Percentiles rank a stretch among this genome's conserved stretches.
These are phyloP conservation scores for Nothoprocta perdicaria DNA, from an alignment of 2,113 vertebrate genomes.

Conservation along the genomic window DNA sequence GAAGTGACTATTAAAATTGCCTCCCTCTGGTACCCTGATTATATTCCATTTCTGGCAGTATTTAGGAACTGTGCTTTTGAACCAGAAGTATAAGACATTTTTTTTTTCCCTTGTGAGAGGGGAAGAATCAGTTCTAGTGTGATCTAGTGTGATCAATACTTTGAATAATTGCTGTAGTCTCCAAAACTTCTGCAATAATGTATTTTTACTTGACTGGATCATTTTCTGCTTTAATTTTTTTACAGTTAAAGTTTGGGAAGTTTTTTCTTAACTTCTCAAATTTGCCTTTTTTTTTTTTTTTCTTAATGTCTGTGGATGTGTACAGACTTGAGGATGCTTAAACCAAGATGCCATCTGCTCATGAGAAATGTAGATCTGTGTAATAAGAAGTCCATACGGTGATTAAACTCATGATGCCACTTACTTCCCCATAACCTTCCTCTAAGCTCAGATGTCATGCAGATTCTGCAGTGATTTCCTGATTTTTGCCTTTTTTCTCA, in stretches of 20 bases:
- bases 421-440: background rate
- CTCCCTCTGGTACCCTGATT: background rate
- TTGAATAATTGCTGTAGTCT: background rate
- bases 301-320: rapidly evolving
- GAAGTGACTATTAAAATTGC: background rate
- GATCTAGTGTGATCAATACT: background rate
- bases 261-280: background rate
- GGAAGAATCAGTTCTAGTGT: too few species aligned
- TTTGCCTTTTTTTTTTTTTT: background rate
- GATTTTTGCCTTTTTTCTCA: background rate
- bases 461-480: background rate
- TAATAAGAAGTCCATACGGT: background rate
- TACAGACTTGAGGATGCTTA: background rate
- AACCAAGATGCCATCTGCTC: background rate
- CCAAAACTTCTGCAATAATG: background rate
- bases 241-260: background rate
- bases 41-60: background rate
- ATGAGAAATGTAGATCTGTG: background rate
- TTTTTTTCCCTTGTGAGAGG: background rate
- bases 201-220: background rate
- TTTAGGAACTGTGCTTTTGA: background rate
- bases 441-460: background rate
- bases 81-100: background rate
- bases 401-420: background rate
- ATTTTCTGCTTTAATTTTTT: background rate